Conservation (phyloP, 2,797 vertebrate genomes). For the Acanthurus lineatus region DNA sequence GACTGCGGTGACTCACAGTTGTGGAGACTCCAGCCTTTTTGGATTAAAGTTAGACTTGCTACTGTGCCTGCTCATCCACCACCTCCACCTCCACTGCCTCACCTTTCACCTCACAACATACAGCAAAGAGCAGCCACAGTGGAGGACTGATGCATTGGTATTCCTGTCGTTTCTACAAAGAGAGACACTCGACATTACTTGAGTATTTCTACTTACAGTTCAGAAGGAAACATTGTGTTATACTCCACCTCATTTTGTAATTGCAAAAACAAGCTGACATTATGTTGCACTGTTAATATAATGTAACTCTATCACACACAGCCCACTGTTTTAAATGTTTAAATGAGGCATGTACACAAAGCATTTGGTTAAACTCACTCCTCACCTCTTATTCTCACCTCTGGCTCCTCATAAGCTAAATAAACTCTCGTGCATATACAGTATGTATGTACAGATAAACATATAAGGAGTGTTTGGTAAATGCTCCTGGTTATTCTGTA, state of each 20-base stretch:
- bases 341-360: not conserved
- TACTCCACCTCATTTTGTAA: not conserved
- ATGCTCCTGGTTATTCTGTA: too few species aligned
- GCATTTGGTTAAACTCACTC: not conserved
- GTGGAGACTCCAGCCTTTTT: not conserved
- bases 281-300: too few species aligned
- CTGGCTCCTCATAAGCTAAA: not conserved
- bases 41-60: not conserved
- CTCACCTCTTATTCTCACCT: too few species aligned
- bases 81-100: not conserved
- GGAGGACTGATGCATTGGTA: not conserved
- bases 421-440: not conserved
- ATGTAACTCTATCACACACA: not conserved
- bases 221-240: not conserved
- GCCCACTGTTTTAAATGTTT: not conserved
- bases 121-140: not conserved
- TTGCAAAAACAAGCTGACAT: not conserved
- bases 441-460: too few species aligned
- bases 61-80: not conserved
- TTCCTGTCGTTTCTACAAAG: not conserved
- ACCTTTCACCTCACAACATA: not conserved
- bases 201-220: not conserved
- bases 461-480: too few species aligned
- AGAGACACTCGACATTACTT: not conserved
- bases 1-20: not conserved